These are phyloP conservation scores for Maconellicoccus hirsutus DNA, from an alignment of 1,140 invertebrate genomes.

Conservation along the genomic window DNA sequence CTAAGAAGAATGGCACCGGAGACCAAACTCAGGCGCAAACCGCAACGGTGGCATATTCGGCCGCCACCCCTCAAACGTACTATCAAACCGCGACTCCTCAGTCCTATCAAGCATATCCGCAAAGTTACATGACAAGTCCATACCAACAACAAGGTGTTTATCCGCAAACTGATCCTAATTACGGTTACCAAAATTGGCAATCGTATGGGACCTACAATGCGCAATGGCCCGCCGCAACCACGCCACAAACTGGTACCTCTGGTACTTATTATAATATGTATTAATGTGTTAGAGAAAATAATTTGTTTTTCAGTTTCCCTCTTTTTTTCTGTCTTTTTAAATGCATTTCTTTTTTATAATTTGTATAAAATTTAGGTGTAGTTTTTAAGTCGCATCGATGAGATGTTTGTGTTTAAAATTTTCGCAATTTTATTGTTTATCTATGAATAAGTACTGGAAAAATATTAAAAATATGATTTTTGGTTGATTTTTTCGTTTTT, in stretches of 20 bases:
- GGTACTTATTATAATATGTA: slow-evolving; percentile 4
- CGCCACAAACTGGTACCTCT: not conserved
- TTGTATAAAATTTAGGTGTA: too few relatives aligned
- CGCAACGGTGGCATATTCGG: not conserved
- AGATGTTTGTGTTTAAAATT: too few relatives aligned
- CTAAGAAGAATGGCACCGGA: not conserved
- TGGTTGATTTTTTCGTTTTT: too few relatives aligned
- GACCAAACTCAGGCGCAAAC: not conserved
- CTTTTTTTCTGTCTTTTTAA: too few relatives aligned
- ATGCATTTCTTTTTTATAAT: too few relatives aligned
- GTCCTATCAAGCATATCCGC: slow-evolving; percentile 5
- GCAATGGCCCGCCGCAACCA: not conserved
- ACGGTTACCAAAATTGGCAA: slow-evolving; percentile 14
- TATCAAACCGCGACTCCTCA: not conserved
- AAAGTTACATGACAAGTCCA: not conserved
- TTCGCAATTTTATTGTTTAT: too few relatives aligned
- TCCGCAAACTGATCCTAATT: not conserved
- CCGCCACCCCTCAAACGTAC: not conserved
- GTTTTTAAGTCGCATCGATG: too few relatives aligned
- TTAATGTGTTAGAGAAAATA: not conserved
- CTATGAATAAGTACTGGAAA: too few relatives aligned
- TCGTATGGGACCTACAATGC: not conserved
- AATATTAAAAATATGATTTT: too few relatives aligned
- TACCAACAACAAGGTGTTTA: not conserved
- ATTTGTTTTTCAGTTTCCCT: too few relatives aligned